These are phyloP conservation scores for Callorhinus ursinus DNA, from an alignment of 2,113 vertebrate genomes.

Conservation along the genomic window DNA sequence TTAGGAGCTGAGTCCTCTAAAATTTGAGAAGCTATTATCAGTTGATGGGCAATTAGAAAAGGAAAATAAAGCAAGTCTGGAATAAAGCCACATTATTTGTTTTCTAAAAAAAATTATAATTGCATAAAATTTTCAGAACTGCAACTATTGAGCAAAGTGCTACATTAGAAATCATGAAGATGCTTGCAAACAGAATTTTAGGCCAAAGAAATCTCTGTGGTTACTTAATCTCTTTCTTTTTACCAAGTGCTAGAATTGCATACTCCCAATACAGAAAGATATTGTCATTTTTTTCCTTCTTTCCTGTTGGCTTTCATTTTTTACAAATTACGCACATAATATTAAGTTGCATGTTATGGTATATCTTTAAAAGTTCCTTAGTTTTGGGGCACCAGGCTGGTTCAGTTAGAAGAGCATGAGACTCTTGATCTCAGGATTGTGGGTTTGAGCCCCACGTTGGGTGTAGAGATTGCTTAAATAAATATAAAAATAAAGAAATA, in stretches of 20 bases:
- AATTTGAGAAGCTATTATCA: constrained; percentile 13
- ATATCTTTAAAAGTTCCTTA: constrained; percentile 15
- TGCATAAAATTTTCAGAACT: constrained; percentile 8
- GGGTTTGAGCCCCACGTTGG: background rate
- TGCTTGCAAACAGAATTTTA: background rate
- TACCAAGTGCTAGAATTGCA: background rate
- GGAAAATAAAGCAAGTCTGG: constrained; percentile 34
- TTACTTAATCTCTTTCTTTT: background rate
- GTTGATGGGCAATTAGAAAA: constrained; percentile 24
- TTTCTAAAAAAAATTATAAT: background rate
- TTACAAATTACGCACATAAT: background rate
- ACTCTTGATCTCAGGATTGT: background rate
- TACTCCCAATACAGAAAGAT: background rate
- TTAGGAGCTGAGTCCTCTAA: background rate
- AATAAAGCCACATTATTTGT: constrained; percentile 21
- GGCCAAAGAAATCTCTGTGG: background rate
- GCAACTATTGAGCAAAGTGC: background rate
- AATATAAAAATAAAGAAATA: background rate
- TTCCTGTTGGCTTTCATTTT: background rate
- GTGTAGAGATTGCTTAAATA: background rate
- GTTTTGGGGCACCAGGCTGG: background rate
- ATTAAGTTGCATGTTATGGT: background rate
- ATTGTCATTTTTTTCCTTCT: background rate
- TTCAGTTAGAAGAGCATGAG: background rate
- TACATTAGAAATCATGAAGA: background rate